Evolutionary conservation across 2,797 vertebrate species (phyloP).

Genomic region (Sebastes cheni): DNA sequence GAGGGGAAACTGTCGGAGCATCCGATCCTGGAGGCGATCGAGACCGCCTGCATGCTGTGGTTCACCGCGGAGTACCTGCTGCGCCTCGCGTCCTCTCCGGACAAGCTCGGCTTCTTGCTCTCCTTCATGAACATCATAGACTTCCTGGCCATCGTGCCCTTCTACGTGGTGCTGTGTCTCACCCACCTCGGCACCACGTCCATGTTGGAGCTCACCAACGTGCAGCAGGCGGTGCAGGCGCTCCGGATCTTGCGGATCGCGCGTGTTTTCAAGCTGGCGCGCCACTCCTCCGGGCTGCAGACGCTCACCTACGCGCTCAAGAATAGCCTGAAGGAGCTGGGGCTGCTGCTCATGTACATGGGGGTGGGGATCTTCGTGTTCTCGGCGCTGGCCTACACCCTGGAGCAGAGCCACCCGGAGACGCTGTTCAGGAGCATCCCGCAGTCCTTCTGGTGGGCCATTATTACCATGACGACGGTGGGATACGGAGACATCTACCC

Average conservation of each 20-base stretch:
- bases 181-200: slow-evolving; percentile 90
- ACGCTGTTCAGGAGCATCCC: slow-evolving; percentile 98
- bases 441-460: slow-evolving; percentile 99
- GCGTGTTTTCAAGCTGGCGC: slow-evolving; percentile 95
- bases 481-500: slow-evolving; percentile 98
- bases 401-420: slow-evolving; percentile 97
- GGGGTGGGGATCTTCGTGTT: slow-evolving; percentile 98
- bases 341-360: slow-evolving; percentile 96
- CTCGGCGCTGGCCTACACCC: slow-evolving; percentile 95
- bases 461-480: slow-evolving; percentile 99
- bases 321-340: slow-evolving; percentile 94
- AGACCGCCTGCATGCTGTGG: slow-evolving; percentile 94
- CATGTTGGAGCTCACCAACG: slow-evolving; percentile 93
- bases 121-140: slow-evolving; percentile 97
- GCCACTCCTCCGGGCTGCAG: slow-evolving; percentile 95
- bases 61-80: slow-evolving; percentile 94
- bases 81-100: slow-evolving; percentile 90
- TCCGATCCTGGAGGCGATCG: slow-evolving; percentile 91
- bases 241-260: slow-evolving; percentile 95
- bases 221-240: slow-evolving; percentile 95
- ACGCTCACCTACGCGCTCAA: slow-evolving; percentile 96
- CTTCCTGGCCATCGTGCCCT: slow-evolving; percentile 93
- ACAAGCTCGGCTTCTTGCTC: slow-evolving; percentile 90
- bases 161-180: slow-evolving; percentile 92
- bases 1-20: slow-evolving; percentile 92